Conservation (phyloP, 2,797 vertebrate species). For the Clamator glandarius region DNA sequence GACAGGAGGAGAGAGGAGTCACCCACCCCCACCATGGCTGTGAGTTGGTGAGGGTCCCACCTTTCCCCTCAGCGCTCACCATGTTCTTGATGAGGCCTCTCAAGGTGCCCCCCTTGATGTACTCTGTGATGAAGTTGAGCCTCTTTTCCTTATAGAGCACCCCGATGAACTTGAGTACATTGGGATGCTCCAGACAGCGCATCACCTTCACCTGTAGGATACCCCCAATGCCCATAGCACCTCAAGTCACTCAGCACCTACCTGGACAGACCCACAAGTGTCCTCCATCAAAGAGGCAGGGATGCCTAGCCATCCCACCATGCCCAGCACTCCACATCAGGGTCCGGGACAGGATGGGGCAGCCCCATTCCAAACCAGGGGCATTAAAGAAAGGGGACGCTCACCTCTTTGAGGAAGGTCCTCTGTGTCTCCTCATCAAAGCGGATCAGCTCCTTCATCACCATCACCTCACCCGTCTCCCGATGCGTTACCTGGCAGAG, state of each 20-base stretch:
- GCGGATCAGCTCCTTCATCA: slow-evolving; percentile 98
- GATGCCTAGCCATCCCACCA: neutral
- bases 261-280: accelerated
- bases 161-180: slow-evolving; percentile 95
- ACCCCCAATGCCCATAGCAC: neutral
- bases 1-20: neutral
- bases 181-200: slow-evolving; percentile 96
- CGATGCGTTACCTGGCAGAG: slow-evolving; percentile 89
- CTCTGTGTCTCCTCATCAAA: slow-evolving; percentile 97
- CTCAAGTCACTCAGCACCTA: accelerated
- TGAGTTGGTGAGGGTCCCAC: too few relatives aligned
- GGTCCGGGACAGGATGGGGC: neutral
- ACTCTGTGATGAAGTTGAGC: slow-evolving; percentile 97
- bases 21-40: neutral
- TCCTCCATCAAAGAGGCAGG: neutral
- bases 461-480: slow-evolving; percentile 98
- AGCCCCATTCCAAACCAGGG: neutral
- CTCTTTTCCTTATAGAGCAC: slow-evolving; percentile 98
- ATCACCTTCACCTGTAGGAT: slow-evolving; percentile 93
- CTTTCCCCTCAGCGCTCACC: slow-evolving; percentile 77
- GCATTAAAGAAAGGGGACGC: neutral
- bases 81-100: slow-evolving; percentile 94
- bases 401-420: slow-evolving; percentile 95
- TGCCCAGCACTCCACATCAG: neutral
- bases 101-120: slow-evolving; percentile 95